Percentiles rank a stretch among this genome's conserved stretches.
Conservation (phyloP, 2,888 invertebrate genomes). For the Lumbricus terrestris region DNA sequence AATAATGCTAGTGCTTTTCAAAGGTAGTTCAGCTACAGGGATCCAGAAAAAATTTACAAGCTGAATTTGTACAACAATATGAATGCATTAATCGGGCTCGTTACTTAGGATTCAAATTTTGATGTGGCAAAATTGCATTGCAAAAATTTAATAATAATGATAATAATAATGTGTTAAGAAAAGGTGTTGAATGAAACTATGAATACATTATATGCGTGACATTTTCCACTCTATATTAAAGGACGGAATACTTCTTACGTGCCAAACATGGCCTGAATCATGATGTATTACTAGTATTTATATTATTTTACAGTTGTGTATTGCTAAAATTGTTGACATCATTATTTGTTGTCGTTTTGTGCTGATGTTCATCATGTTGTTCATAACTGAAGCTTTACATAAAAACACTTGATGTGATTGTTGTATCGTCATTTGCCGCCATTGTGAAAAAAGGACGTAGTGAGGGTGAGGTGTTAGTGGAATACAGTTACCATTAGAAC, state of each 20-base stretch:
- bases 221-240: background rate
- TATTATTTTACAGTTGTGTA: background rate
- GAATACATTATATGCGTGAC: background rate
- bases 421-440: background rate
- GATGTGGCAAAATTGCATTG: too few relatives aligned
- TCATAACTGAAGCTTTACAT: background rate
- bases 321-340: background rate
- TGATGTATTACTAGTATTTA: conserved; percentile 5
- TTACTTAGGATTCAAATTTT: too few relatives aligned
- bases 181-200: background rate
- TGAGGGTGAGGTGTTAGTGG: background rate
- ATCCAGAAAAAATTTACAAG: background rate
- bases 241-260: background rate
- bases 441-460: background rate
- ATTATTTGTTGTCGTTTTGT: background rate
- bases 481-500: background rate
- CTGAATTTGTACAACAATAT: background rate
- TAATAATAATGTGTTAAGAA: too few relatives aligned
- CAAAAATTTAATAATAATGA: too few relatives aligned
- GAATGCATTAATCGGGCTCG: background rate
- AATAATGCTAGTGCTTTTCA: background rate
- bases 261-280: background rate
- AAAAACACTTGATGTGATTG: background rate
- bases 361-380: background rate
- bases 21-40: background rate